Evolutionary conservation across 2,888 invertebrate genomes (phyloP).

Genomic region (Autographa pulchrina): DNA sequence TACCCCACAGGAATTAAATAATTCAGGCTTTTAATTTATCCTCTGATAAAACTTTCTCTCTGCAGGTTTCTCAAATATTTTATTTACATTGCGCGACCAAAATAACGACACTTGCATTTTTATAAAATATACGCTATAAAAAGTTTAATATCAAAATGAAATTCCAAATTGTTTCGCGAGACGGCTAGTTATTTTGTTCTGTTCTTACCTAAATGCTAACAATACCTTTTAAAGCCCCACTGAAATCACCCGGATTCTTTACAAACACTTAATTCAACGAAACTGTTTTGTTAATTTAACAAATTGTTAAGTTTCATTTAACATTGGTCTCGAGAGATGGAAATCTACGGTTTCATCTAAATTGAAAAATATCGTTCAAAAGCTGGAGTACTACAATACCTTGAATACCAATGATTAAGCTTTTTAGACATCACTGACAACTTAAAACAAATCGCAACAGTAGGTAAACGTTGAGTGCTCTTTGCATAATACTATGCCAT

Average conservation of each 20-base stretch:
- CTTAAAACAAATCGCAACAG: constrained; percentile 34
- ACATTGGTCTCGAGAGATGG: constrained; percentile 68
- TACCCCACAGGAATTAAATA: constrained; percentile 70
- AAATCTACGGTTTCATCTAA: constrained; percentile 67
- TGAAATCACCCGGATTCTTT: constrained; percentile 54
- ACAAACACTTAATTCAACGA: constrained; percentile 66
- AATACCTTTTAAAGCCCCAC: constrained; percentile 56
- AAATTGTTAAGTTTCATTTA: constrained; percentile 79
- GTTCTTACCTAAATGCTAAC: constrained; percentile 42
- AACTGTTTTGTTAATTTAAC: constrained; percentile 77
- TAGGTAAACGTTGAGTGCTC: constrained; percentile 36
- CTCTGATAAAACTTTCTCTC: constrained; percentile 60
- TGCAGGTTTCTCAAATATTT: constrained; percentile 58
- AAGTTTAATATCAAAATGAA: constrained; percentile 17
- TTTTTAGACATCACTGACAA: constrained; percentile 19
- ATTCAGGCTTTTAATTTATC: constrained; percentile 70
- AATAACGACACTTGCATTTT: constrained; percentile 21
- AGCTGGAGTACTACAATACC: constrained; percentile 28
- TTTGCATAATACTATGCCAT: constrained; percentile 37
- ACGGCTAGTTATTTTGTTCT: constrained; percentile 46
- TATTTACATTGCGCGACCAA: constrained; percentile 44
- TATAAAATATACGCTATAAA: constrained; percentile 13
- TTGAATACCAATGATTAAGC: constrained; percentile 24
- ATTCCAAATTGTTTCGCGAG: constrained; percentile 17
- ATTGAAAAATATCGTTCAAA: constrained; percentile 49